Evolutionary conservation across 2,113 vertebrate genomes (phyloP).

Genomic region (Stegastes partitus): DNA sequence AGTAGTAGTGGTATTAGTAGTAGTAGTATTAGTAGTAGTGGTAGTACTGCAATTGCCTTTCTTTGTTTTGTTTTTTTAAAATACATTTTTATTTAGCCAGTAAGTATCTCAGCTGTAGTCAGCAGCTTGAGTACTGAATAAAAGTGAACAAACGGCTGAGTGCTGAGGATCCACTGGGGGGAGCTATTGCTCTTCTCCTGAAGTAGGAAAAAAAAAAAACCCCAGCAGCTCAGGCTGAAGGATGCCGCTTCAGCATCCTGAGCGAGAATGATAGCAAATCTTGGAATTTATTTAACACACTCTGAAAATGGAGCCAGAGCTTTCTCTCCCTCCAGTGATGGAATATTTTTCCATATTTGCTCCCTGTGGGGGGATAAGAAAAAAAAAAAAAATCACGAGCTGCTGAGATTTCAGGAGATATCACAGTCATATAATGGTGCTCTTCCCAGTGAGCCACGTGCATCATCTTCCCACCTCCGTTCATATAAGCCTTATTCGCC

Average conservation of each 20-base stretch:
- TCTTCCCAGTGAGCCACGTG: slow-evolving; percentile 8
- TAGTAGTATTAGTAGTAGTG: too few relatives aligned
- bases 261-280: not conserved
- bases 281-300: slow-evolving; percentile 7
- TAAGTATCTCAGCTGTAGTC: not conserved
- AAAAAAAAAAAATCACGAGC: not conserved
- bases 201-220: too few relatives aligned
- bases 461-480: not conserved
- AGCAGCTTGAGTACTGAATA: not conserved
- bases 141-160: not conserved
- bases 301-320: slow-evolving; percentile 18
- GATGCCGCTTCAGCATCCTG: slow-evolving; percentile 12
- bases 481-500: not conserved
- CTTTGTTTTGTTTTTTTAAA: too few relatives aligned
- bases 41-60: too few relatives aligned
- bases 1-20: too few relatives aligned
- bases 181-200: slow-evolving; percentile 38
- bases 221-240: not conserved
- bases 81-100: too few relatives aligned
- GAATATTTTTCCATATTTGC: slow-evolving; percentile 23
- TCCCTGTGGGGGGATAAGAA: not conserved
- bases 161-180: slow-evolving; percentile 36
- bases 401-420: slow-evolving; percentile 16
- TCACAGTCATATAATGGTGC: not conserved
- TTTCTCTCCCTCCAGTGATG: not conserved